Evolutionary conservation across 2,797 vertebrate species (phyloP), one percentile per base, ranked within the genome.

Genomic region (Manis crassicaudata): DNA sequence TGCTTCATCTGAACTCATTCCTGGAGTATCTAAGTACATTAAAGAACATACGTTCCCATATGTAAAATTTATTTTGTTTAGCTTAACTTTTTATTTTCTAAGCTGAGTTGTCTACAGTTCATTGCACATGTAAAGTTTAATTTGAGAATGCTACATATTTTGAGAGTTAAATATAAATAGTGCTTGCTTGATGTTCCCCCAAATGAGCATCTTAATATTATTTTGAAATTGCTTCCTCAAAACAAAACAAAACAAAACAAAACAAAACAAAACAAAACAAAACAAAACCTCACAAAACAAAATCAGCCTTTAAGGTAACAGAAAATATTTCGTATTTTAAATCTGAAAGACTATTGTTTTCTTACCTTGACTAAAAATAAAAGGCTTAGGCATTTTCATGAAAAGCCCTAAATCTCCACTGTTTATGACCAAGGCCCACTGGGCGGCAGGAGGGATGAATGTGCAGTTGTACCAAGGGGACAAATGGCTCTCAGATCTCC

Each of bases 331-430:
- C 73, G 29, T 83, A 18, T 83, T 5, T 43, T 90, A 91, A 50
- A 96, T 94, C 81, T n/a, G 60, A 94, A 95, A 97, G 77, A 91
- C 87, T 79, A 58, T 93, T 35, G 68, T 96, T 97, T 96, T 97
- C 96, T 97, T 94, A 94, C 40, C 67, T 87, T 96, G 87, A 95
- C 91, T 94, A 96, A 95, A 98, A 98, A 95, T 90, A 98, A 96
- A 94, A 94, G 91, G 96, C 94, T 90, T 65, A 86, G 80, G 82
- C 87, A 92, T 95, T 97, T 91, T 73, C 50, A 60, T 79, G 56
- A 50, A 50, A 32, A 29, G 7, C 13, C n/a, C 21, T 56, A 91
- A 92, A 86, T 52, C 50, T 62, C 68, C 54, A 21, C 52, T 95
- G 86, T 97, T 96, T 93, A 58, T 95, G 96, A 89, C 81, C 93